These are phyloP conservation scores for Amphipoea oculea DNA, from an alignment of 2,888 invertebrate genomes.

Conservation along the genomic window DNA sequence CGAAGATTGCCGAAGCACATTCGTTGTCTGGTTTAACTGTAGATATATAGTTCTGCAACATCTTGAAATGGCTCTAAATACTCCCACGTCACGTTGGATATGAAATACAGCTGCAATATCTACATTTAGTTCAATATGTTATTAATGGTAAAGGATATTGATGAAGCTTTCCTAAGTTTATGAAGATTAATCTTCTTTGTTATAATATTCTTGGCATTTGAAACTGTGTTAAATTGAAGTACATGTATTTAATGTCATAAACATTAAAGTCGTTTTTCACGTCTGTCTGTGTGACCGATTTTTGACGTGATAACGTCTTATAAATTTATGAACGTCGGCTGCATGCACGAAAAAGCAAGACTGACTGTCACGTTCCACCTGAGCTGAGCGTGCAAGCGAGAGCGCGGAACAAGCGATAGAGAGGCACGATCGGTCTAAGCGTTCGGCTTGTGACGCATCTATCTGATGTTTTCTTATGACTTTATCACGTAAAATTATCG, in stretches of 20 bases:
- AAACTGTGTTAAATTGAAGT: neutral
- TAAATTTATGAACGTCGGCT: too few relatives aligned
- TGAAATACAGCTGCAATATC: slow-evolving; percentile 40
- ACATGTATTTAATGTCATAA: neutral
- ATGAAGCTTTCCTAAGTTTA: slow-evolving; percentile 31
- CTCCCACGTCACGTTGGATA: slow-evolving; percentile 40
- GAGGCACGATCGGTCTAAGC: too few relatives aligned
- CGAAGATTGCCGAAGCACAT: neutral
- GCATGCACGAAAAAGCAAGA: too few relatives aligned
- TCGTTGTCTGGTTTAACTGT: neutral
- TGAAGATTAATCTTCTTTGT: slow-evolving; percentile 26
- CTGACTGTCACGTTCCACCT: too few relatives aligned
- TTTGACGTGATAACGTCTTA: too few relatives aligned
- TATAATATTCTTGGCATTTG: neutral
- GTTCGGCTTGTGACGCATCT: too few relatives aligned
- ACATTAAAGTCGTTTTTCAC: too few relatives aligned
- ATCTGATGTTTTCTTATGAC: too few relatives aligned
- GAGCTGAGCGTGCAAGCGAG: too few relatives aligned
- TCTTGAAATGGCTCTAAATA: slow-evolving; percentile 54
- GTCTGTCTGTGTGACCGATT: too few relatives aligned
- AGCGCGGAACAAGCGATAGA: too few relatives aligned
- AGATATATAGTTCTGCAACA: slow-evolving; percentile 23
- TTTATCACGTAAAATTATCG: too few relatives aligned
- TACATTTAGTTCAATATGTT: slow-evolving; percentile 32
- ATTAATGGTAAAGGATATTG: slow-evolving; percentile 49